Percentiles rank a stretch among this genome's conserved stretches.
These are phyloP conservation scores for Chloromyia formosa DNA, from an alignment of 2,888 invertebrate species.

Conservation along the genomic window DNA sequence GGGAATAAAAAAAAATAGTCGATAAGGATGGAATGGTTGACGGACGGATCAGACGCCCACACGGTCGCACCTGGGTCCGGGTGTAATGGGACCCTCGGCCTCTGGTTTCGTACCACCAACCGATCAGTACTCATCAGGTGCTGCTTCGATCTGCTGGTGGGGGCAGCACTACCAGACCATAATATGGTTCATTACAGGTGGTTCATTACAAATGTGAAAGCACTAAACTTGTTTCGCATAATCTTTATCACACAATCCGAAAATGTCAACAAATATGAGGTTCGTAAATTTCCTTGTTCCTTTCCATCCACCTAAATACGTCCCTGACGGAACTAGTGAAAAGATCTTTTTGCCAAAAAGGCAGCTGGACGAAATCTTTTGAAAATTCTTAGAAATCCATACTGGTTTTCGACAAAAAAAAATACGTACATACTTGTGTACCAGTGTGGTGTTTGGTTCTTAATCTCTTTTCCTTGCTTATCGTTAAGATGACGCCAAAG, in stretches of 20 bases:
- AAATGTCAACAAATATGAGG: conserved; percentile 7
- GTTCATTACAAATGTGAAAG: background rate
- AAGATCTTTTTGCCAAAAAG: conserved; percentile 15
- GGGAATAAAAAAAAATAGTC: too few relatives aligned
- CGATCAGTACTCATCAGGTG: too few relatives aligned
- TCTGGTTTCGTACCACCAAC: too few relatives aligned
- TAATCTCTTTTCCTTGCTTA: background rate
- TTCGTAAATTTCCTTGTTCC: background rate
- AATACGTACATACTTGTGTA: too few relatives aligned
- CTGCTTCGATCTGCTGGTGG: too few relatives aligned
- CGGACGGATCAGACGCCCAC: too few relatives aligned
- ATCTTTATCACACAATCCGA: background rate
- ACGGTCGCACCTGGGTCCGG: too few relatives aligned
- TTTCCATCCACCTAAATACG: conserved; percentile 1
- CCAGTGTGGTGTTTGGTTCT: background rate
- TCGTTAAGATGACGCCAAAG: background rate
- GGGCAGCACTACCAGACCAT: too few relatives aligned
- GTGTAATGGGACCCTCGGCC: too few relatives aligned
- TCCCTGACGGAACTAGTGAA: conserved; percentile 10
- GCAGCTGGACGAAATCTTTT: conserved; percentile 34
- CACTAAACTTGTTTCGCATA: background rate
- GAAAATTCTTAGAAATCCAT: conserved; percentile 25
- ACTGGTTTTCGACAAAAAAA: background rate
- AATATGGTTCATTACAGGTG: too few relatives aligned
- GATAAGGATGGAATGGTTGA: too few relatives aligned